phyloP scores from a whole-genome alignment of 2,888 invertebrate genomes.

The Cerceris ruficornis region DNA sequence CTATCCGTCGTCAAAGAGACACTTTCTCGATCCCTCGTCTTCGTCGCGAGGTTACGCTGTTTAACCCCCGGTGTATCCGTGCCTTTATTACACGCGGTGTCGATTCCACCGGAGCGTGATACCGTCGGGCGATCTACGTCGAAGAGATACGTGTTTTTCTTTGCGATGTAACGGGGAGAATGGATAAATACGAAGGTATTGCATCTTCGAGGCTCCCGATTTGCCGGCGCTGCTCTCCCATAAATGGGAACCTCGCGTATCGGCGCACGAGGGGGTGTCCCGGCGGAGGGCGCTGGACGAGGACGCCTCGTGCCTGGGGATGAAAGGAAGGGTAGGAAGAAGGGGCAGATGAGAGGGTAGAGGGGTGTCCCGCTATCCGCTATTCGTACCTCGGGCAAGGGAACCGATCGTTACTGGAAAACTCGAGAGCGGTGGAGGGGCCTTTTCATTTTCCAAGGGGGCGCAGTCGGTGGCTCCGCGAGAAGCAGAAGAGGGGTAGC shows the following conservation, averaged over 20 bases:
- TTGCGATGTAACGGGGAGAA: no score
- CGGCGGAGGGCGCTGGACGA: conserved; percentile 43
- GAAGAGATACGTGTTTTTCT: no score
- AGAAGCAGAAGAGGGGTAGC: conserved; percentile 26
- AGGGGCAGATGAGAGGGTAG: conserved; percentile 11
- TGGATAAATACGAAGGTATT: no score
- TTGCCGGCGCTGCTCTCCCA: not conserved
- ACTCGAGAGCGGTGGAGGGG: conserved; percentile 65
- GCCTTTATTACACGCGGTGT: no score
- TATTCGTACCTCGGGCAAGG: conserved; percentile 77
- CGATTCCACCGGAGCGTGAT: no score
- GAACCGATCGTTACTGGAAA: conserved; percentile 78
- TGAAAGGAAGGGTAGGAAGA: conserved; percentile 40
- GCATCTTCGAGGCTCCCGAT: no score
- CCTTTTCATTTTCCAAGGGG: conserved; percentile 69
- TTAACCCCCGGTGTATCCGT: no score
- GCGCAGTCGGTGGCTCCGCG: conserved; percentile 55
- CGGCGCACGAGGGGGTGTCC: not conserved
- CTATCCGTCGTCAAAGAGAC: not conserved
- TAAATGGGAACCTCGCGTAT: not conserved
- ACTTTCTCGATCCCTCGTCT: no score
- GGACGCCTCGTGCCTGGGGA: conserved; percentile 58
- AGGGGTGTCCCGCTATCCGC: conserved; percentile 60
- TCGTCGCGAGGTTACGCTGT: no score
- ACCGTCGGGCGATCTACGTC: no score